These are phyloP conservation scores for Cryptophagus acutangulus DNA, from an alignment of 2,888 invertebrate species.

Conservation along the genomic window DNA sequence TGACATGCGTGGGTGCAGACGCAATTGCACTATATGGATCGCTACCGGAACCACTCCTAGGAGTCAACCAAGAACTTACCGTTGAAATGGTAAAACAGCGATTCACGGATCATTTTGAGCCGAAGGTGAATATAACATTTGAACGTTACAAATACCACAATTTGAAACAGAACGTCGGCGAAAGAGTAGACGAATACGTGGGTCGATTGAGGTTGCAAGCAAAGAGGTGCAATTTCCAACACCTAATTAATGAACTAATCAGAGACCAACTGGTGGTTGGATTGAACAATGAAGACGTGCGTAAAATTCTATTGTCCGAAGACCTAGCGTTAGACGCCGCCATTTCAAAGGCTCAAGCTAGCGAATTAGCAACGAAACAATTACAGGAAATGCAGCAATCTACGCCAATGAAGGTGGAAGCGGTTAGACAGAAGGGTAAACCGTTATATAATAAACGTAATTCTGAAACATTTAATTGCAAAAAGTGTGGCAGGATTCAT, in stretches of 20 bases:
- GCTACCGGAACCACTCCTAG: constrained; percentile 1
- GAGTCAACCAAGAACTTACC: too few species aligned
- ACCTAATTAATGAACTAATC: neutral
- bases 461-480: constrained; percentile 5
- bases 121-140: constrained; percentile 1
- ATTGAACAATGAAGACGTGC: neutral
- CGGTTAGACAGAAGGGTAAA: neutral
- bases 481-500: constrained; percentile 4
- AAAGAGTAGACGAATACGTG: neutral
- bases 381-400: constrained; percentile 3
- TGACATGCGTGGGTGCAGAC: neutral
- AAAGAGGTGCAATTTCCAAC: constrained; percentile 2
- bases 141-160: neutral
- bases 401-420: neutral
- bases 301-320: constrained; percentile 1
- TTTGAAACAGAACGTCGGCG: neutral
- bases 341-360: constrained; percentile 2
- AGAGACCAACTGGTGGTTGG: neutral
- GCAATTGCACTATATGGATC: neutral
- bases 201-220: constrained; percentile 1
- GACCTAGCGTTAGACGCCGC: constrained; percentile 1
- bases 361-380: constrained; percentile 8
- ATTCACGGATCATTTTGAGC: constrained; percentile 1
- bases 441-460: neutral
- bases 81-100: constrained; percentile 2